These are phyloP conservation scores for Microplitis manilae DNA, from an alignment of 2,888 invertebrate species.

Conservation along the genomic window DNA sequence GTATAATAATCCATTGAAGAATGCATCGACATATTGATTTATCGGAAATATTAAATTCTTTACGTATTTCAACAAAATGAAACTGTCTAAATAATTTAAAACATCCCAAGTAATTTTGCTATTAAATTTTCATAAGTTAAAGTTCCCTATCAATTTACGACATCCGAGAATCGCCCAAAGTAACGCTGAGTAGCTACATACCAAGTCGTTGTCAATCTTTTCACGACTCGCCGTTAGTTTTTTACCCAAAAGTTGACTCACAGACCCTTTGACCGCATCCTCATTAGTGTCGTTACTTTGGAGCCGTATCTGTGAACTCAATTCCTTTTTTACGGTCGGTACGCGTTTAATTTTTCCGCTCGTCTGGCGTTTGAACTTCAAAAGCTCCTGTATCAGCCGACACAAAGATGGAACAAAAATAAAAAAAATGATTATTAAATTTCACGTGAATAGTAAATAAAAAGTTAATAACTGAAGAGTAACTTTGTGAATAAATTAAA, in stretches of 20 bases:
- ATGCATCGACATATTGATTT: no score
- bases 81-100: no score
- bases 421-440: background rate
- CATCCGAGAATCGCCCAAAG: background rate
- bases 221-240: constrained; percentile 1
- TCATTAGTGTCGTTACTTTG: constrained; percentile 58
- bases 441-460: background rate
- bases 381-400: constrained; percentile 60
- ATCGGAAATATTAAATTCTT: no score
- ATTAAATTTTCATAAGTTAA: no score
- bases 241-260: constrained; percentile 22
- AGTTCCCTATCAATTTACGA: no score
- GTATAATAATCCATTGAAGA: no score
- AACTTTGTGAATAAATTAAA: background rate
- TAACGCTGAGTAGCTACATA: background rate
- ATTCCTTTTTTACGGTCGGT: constrained; percentile 66
- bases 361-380: constrained; percentile 58
- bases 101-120: no score
- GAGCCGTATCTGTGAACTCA: constrained; percentile 66
- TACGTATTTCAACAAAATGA: no score
- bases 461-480: background rate
- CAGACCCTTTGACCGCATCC: constrained; percentile 14
- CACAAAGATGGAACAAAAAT: constrained; percentile 26
- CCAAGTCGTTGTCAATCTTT: constrained; percentile 30
- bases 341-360: constrained; percentile 55